Evolutionary conservation across 2,888 invertebrate genomes (phyloP).

Genomic region (Strigamia crassipes): DNA sequence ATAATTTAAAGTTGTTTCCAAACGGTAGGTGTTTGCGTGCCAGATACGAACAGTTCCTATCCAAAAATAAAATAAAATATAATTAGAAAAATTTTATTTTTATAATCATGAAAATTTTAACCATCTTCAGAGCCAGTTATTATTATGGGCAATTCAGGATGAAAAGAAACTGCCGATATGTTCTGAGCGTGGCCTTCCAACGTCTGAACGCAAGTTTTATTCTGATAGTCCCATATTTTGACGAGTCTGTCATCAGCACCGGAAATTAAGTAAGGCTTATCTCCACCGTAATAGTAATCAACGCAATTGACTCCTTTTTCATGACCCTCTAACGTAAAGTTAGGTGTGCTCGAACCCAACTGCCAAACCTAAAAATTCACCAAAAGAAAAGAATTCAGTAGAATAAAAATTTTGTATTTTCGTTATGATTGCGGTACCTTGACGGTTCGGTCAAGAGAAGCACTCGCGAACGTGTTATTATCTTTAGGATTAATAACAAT

Average conservation of each 20-base stretch:
- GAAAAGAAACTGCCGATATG: conserved; percentile 87
- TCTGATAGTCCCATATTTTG: conserved; percentile 99
- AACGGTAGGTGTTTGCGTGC: conserved; percentile 97
- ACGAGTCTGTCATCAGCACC: conserved; percentile 97
- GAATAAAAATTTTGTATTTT: neutral
- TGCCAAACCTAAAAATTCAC: conserved; percentile 80
- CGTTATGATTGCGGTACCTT: conserved; percentile 67
- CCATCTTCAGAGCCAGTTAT: conserved; percentile 95
- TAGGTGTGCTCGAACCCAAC: conserved; percentile 93
- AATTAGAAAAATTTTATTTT: neutral
- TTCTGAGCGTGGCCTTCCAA: conserved; percentile 97
- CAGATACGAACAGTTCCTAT: conserved; percentile 91
- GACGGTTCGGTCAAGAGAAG: conserved; percentile 95
- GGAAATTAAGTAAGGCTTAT: conserved; percentile 98
- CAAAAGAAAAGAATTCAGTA: neutral
- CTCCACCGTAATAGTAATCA: conserved; percentile 98
- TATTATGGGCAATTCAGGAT: conserved; percentile 96
- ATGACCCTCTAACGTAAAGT: conserved; percentile 96
- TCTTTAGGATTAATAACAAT: conserved; percentile 99
- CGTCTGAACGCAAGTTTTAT: conserved; percentile 98
- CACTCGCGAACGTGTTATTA: conserved; percentile 99
- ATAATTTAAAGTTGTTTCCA: conserved; percentile 96
- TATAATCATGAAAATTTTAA: conserved; percentile 51
- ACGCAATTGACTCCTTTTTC: conserved; percentile 99
- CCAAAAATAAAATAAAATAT: neutral